Evolutionary conservation across 2,797 vertebrate genomes (phyloP), one percentile per base, ranked within the genome.

Genomic region (Rhincodon typus): DNA sequence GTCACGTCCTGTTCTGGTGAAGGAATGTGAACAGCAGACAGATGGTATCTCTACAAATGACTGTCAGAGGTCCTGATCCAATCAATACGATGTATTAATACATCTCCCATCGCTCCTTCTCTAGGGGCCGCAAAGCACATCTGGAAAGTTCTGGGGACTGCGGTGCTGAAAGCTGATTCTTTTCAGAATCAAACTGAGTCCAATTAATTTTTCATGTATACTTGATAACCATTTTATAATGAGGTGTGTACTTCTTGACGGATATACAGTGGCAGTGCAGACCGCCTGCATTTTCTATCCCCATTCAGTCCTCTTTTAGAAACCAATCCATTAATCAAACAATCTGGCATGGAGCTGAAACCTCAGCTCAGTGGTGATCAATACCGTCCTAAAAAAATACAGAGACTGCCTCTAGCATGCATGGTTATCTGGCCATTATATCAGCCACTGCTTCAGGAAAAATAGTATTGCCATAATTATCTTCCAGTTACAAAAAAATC

Each of bases 71-170:
- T 99, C 99, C 98, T 99, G 99, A 99, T 99, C 99, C 99, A 99
- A 99, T 99, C 99, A 99, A 99, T 99, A 99, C 99, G 98, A 99
- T 99, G 98, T 99, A 99, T 99, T 99, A 99, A 99, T 99, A 99
- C 98, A 98, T 98, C 98, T 99, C 98, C 98, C 98, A 98, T 98
- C 96, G 97, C 98, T 97, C 98, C 97, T 98, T 98, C 99, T 99
- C 98, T 97, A 97, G 98, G 98, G 99, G 99, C 97, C 97, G 97
- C 98, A 96, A 97, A 96, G 97, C 97, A 99, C 99, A 99, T 99
- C 99, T 99, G 99, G 99, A 99, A 98, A 98, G 98, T 98, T 98
- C 98, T 97, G 98, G 98, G 97, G 96, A 97, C 96, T 96, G 96
- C 97, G 97, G 97, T 98, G 97, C 97, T 96, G 97, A 98, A 97